Percentiles rank a stretch among this genome's conserved stretches.
These are phyloP conservation scores for Nesidiocoris tenuis DNA, from an alignment of 2,888 invertebrate genomes.

Conservation along the genomic window DNA sequence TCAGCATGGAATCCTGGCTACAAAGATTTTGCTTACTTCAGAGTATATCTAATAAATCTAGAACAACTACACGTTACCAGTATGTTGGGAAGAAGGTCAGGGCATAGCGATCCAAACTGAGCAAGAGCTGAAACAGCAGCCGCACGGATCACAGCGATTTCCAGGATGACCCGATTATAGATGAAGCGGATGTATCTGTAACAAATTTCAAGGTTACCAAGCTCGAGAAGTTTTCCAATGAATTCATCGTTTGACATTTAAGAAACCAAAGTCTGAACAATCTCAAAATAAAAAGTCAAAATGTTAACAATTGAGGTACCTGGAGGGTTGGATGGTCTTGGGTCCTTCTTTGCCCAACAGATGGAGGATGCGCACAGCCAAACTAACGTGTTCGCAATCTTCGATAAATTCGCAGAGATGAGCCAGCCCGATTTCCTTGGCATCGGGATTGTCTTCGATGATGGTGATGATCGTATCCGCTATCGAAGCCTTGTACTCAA, in stretches of 20 bases:
- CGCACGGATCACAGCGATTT: slow-evolving; percentile 91
- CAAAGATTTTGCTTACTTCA: slow-evolving; percentile 19
- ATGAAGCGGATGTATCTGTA: slow-evolving; percentile 75
- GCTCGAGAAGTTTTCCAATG: too few species aligned
- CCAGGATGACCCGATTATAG: slow-evolving; percentile 90
- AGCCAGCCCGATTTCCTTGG: slow-evolving; percentile 92
- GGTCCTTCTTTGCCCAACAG: slow-evolving; percentile 96
- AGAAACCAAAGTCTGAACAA: too few species aligned
- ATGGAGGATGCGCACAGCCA: slow-evolving; percentile 95
- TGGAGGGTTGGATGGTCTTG: slow-evolving; percentile 87
- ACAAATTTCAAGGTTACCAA: too few species aligned
- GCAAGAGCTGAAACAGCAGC: slow-evolving; percentile 97
- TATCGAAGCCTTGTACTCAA: slow-evolving; percentile 97
- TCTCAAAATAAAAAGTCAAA: too few species aligned
- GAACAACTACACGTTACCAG: too few species aligned
- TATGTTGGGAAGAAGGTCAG: slow-evolving; percentile 82
- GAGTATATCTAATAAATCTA: too few species aligned
- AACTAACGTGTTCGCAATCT: slow-evolving; percentile 95
- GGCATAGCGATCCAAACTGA: slow-evolving; percentile 95
- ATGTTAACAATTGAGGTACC: too few species aligned
- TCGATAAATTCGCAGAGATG: slow-evolving; percentile 99
- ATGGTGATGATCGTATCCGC: slow-evolving; percentile 97
- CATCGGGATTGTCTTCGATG: slow-evolving; percentile 96
- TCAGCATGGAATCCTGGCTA: neutral
- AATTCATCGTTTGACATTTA: too few species aligned